phyloP scores from a whole-genome alignment of 2,797 vertebrate genomes.

The Ara ararauna region DNA sequence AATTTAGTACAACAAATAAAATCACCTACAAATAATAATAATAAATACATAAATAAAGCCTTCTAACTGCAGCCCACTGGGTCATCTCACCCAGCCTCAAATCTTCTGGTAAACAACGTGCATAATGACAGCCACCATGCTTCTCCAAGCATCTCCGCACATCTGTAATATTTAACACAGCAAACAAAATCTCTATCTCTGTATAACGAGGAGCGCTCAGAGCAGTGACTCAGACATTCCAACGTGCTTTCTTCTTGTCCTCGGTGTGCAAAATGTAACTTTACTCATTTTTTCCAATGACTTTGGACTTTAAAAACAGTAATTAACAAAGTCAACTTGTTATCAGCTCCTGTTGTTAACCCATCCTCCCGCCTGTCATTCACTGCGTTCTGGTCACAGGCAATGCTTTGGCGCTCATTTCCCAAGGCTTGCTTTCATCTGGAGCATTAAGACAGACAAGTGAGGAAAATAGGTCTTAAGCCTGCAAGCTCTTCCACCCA shows the following conservation, averaged over 20 bases:
- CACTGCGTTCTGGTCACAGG: neutral
- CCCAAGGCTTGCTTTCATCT: neutral
- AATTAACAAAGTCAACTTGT: constrained; percentile 73
- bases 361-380: neutral
- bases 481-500: neutral
- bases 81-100: neutral
- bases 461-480: neutral
- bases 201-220: constrained; percentile 66
- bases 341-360: constrained; percentile 42
- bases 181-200: neutral
- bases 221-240: constrained; percentile 81
- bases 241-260: constrained; percentile 67
- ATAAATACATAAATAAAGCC: neutral
- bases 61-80: neutral
- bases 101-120: neutral
- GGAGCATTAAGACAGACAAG: neutral
- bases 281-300: constrained; percentile 79
- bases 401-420: neutral
- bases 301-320: constrained; percentile 77
- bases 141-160: neutral
- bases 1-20: neutral
- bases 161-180: neutral
- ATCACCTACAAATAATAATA: neutral
- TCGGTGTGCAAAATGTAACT: constrained; percentile 68
- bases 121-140: neutral